Conservation (phyloP, 2,888 invertebrate species). For the Meiosimyza decipiens region DNA sequence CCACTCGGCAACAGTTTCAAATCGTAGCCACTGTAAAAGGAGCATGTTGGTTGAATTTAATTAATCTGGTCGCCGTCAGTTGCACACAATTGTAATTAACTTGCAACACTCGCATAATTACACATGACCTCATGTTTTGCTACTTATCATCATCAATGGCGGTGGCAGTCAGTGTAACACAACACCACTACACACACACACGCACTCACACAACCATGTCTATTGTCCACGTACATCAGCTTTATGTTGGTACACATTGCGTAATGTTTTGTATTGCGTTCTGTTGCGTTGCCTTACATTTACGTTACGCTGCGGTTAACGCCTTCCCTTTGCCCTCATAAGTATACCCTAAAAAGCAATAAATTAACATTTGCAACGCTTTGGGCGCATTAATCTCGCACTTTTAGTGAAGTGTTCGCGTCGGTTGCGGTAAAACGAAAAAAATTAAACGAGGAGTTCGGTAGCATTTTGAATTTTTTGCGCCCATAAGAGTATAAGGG, state of each 20-base stretch:
- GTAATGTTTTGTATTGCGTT: neutral
- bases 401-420: slow-evolving; percentile 40
- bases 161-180: slow-evolving; percentile 12
- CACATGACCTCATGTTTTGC: slow-evolving; percentile 63
- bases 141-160: slow-evolving; percentile 57
- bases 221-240: slow-evolving; percentile 5
- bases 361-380: slow-evolving; percentile 58
- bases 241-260: slow-evolving; percentile 10
- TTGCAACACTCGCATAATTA: slow-evolving; percentile 64
- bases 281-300: slow-evolving; percentile 4
- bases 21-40: neutral
- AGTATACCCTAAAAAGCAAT: slow-evolving; percentile 7
- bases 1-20: too few species aligned
- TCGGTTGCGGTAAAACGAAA: neutral
- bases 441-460: neutral
- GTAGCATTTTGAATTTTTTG: neutral
- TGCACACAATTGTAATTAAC: slow-evolving; percentile 64
- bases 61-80: slow-evolving; percentile 63
- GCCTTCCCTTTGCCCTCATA: slow-evolving; percentile 16
- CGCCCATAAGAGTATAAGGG: too few species aligned
- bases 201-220: too few species aligned
- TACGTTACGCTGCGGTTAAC: slow-evolving; percentile 36
- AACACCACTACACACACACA: too few species aligned
- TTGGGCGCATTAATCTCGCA: slow-evolving; percentile 52
- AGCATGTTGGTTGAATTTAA: slow-evolving; percentile 55